Conservation (phyloP, 2,888 invertebrate species). For the Strigamia crassipes region DNA sequence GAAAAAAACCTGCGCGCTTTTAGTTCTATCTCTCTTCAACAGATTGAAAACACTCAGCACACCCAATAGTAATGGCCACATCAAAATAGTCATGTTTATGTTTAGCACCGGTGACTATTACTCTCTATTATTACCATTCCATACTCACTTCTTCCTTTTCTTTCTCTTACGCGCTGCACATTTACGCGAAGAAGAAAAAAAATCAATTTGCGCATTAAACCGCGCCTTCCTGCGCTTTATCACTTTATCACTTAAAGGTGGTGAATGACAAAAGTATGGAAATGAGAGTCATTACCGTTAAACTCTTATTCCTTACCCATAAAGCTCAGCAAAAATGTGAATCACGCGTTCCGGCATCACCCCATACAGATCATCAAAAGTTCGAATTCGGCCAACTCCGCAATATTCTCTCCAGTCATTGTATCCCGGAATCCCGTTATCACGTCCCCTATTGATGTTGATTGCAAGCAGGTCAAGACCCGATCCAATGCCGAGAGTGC, state of each 20-base stretch:
- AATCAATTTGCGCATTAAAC: neutral
- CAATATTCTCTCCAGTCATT: slow-evolving; percentile 52
- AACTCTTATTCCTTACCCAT: neutral
- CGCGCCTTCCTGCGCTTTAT: neutral
- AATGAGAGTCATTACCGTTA: neutral
- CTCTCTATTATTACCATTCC: no score
- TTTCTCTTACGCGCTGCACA: neutral
- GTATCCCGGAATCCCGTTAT: slow-evolving; percentile 53
- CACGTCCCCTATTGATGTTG: slow-evolving; percentile 53
- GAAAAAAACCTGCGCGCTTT: no score
- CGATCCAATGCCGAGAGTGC: slow-evolving; percentile 47
- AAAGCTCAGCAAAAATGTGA: slow-evolving; percentile 14
- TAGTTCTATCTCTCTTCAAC: no score
- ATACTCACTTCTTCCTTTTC: no score
- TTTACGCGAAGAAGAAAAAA: neutral
- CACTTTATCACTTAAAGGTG: no score
- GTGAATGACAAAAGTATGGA: no score
- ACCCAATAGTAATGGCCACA: no score
- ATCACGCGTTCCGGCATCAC: slow-evolving; percentile 48
- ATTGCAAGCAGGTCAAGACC: slow-evolving; percentile 53
- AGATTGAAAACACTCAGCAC: no score
- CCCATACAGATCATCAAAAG: slow-evolving; percentile 51
- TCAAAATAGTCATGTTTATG: no score
- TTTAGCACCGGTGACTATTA: no score
- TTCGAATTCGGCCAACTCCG: slow-evolving; percentile 50